Evolutionary conservation across 2,888 invertebrate genomes (phyloP).

Genomic region (Mamestra brassicae): DNA sequence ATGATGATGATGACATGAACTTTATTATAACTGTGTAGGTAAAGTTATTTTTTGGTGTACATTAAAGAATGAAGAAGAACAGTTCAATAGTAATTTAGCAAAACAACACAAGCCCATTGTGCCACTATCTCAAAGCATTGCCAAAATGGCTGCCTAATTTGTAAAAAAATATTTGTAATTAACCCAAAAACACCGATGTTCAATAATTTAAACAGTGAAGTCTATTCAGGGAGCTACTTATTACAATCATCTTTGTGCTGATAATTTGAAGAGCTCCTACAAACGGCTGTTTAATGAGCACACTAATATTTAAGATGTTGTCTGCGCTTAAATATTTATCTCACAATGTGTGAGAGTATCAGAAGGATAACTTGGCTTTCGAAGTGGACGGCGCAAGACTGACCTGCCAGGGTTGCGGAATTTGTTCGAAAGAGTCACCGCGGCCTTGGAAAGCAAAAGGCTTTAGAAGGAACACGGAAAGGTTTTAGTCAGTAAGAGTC

Average conservation of each 20-base stretch:
- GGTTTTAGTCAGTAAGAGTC: no score
- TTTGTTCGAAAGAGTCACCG: no score
- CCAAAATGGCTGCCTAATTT: constrained; percentile 7
- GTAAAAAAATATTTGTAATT: constrained; percentile 3
- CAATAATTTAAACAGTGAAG: constrained; percentile 20
- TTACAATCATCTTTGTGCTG: constrained; percentile 20
- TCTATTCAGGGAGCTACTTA: constrained; percentile 16
- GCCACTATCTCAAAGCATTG: background rate
- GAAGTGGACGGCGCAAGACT: background rate
- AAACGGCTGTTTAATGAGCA: constrained; percentile 45
- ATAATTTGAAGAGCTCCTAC: constrained; percentile 21
- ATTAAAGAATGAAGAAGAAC: background rate
- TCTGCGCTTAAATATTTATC: constrained; percentile 31
- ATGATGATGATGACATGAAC: no score
- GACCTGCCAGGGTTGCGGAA: no score
- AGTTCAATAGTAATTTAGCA: background rate
- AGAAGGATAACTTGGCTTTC: constrained; percentile 17
- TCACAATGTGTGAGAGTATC: background rate
- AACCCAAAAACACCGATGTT: constrained; percentile 6
- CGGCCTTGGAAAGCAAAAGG: no score
- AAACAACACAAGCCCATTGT: background rate
- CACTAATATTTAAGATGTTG: constrained; percentile 54
- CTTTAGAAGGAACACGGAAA: no score
- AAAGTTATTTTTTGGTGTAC: no score
- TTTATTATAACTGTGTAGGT: background rate